Evolutionary conservation across 2,888 invertebrate genomes (phyloP).

Genomic region (Phorcus lineatus): DNA sequence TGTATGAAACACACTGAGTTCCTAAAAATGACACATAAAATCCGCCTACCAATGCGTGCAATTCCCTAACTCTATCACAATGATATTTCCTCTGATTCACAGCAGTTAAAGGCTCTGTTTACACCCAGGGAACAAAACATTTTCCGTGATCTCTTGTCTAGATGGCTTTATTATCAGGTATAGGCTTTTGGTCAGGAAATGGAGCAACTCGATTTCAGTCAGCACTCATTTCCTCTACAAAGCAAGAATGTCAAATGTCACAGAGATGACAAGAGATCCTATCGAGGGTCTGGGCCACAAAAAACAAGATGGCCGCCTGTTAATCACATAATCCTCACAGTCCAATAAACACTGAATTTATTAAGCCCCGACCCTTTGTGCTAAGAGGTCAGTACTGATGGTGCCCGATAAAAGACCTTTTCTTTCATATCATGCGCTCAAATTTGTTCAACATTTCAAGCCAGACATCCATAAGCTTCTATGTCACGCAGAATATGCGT

Average conservation of each 20-base stretch:
- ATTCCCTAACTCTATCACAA: constrained; percentile 1
- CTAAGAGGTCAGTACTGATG: background rate
- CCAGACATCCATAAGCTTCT: background rate
- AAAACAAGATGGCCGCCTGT: constrained; percentile 10
- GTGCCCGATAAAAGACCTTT: background rate
- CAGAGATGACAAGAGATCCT: constrained; percentile 10
- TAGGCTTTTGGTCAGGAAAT: constrained; percentile 1
- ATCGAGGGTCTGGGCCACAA: background rate
- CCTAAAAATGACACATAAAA: background rate
- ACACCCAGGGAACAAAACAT: constrained; percentile 3
- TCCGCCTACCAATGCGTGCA: background rate
- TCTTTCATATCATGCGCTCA: constrained; percentile 2
- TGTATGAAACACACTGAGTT: background rate
- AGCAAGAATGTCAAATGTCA: constrained; percentile 23
- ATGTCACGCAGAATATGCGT: constrained; percentile 14
- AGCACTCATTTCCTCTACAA: background rate
- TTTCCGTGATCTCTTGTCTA: background rate
- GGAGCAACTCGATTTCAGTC: background rate
- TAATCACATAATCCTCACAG: background rate
- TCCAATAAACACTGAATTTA: constrained; percentile 16
- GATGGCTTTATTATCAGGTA: constrained; percentile 12
- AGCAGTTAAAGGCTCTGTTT: background rate
- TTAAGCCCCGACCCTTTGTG: constrained; percentile 8
- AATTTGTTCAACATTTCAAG: background rate
- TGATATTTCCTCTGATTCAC: background rate